Evolutionary conservation across 2,797 vertebrate species (phyloP).

Genomic region (Sarcoramphus papa): DNA sequence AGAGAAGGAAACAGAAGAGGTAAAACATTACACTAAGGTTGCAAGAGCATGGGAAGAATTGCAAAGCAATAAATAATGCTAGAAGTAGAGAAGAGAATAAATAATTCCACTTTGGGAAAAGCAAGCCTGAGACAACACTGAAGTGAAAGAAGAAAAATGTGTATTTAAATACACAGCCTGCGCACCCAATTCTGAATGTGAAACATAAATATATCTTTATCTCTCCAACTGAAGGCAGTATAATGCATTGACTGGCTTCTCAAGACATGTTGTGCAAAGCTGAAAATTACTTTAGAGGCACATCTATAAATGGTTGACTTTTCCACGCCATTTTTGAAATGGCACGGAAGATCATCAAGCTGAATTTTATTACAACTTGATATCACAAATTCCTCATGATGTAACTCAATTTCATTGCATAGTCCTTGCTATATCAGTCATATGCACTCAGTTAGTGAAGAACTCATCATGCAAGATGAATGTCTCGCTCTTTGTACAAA

Average conservation of each 20-base stretch:
- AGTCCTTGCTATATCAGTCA: background rate
- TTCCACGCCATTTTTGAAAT: background rate
- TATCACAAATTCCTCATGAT: background rate
- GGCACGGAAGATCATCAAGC: background rate
- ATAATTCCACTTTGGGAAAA: background rate
- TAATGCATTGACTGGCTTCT: background rate
- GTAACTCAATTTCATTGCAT: background rate
- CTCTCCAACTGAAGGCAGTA: background rate
- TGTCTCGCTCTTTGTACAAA: background rate
- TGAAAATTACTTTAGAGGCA: background rate
- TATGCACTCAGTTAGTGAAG: background rate
- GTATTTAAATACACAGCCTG: background rate
- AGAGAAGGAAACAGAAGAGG: background rate
- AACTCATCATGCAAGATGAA: background rate
- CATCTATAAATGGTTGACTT: background rate
- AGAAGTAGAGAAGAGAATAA: background rate
- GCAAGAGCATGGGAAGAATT: background rate
- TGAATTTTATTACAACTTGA: background rate
- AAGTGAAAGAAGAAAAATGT: background rate
- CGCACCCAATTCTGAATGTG: background rate
- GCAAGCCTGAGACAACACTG: accelerated
- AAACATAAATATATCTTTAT: background rate
- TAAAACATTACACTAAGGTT: background rate
- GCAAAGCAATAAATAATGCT: background rate
- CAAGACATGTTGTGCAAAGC: background rate